phyloP scores from a whole-genome alignment of 1,140 invertebrate genomes.

The Antheraea mylitta region DNA sequence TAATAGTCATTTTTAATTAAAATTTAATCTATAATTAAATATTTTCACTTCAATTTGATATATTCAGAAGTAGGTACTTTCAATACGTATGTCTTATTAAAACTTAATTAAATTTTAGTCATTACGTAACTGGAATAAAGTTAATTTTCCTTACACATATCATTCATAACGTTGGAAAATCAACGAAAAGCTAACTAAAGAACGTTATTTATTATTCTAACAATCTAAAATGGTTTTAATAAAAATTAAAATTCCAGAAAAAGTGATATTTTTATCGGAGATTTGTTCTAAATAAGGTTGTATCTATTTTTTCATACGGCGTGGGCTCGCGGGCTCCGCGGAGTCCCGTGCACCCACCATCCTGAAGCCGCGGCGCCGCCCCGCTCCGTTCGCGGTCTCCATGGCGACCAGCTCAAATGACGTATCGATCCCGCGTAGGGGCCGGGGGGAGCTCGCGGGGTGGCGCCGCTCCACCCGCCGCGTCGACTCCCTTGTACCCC shows the following conservation, averaged over 20 bases:
- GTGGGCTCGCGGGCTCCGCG: conserved; percentile 46
- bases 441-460: conserved; percentile 55
- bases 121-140: not conserved
- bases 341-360: conserved; percentile 63
- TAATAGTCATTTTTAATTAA: too few relatives aligned
- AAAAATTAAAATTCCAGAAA: conserved; percentile 12
- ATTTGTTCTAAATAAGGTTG: conserved; percentile 53
- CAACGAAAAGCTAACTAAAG: not conserved
- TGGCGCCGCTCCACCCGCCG: conserved; percentile 71
- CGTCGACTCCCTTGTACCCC: conserved; percentile 54
- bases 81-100: too few relatives aligned
- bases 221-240: conserved; percentile 10
- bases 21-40: too few relatives aligned
- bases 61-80: too few relatives aligned
- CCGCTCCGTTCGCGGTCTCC: conserved; percentile 73
- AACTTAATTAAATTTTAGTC: too few relatives aligned
- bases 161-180: not conserved
- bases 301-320: conserved; percentile 56
- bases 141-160: not conserved
- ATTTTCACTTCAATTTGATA: too few relatives aligned
- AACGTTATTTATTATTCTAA: conserved; percentile 8
- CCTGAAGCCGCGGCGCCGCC: conserved; percentile 65
- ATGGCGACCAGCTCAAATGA: conserved; percentile 78
- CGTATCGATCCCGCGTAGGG: conserved; percentile 76
- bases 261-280: conserved; percentile 41